Evolutionary conservation across 2,797 vertebrate genomes (phyloP).

Genomic region (Emydoidea blandingii): DNA sequence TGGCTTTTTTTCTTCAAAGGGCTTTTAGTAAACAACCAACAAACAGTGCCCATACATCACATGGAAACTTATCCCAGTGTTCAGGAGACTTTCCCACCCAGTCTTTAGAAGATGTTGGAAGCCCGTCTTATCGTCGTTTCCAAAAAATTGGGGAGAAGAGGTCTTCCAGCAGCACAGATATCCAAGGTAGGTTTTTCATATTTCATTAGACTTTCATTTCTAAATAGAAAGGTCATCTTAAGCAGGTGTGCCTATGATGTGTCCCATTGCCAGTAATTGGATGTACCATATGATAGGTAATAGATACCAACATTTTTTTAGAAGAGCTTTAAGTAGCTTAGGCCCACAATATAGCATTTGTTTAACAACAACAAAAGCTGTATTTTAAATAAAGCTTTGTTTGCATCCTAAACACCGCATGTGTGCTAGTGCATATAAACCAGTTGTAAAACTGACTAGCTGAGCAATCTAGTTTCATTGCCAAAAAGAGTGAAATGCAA

Average conservation of each 20-base stretch:
- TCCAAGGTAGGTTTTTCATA: constrained; percentile 85
- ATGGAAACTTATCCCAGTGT: constrained; percentile 88
- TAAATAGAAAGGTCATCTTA: neutral
- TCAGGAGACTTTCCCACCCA: constrained; percentile 85
- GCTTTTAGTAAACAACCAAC: constrained; percentile 85
- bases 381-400: neutral
- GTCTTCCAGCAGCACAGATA: constrained; percentile 89
- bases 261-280: neutral
- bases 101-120: constrained; percentile 86
- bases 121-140: constrained; percentile 79
- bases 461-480: neutral
- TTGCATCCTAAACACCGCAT: neutral
- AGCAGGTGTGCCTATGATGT: neutral
- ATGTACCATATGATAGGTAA: neutral
- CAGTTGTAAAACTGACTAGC: neutral
- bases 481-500: neutral
- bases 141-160: constrained; percentile 88
- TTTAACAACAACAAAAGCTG: neutral
- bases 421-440: neutral
- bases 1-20: constrained; percentile 76
- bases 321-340: neutral
- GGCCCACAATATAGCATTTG: neutral
- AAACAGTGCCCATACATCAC: constrained; percentile 83
- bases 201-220: neutral
- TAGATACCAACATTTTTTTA: neutral